phyloP scores from a whole-genome alignment of 2,797 vertebrate genomes.

The Propithecus deckenii region DNA sequence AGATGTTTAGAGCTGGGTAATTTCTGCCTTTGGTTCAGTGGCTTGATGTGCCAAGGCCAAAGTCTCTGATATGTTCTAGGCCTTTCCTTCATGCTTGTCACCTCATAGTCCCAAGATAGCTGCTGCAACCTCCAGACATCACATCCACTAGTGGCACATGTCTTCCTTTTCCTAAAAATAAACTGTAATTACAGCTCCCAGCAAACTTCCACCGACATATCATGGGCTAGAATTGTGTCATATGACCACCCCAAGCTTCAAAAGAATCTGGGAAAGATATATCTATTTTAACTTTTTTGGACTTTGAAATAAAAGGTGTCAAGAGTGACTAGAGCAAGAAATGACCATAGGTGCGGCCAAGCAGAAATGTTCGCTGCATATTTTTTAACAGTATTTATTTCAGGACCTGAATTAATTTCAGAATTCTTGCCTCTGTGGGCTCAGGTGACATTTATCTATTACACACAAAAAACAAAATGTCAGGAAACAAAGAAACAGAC shows the following conservation, averaged over 20 bases:
- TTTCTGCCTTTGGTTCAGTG: neutral
- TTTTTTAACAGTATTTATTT: neutral
- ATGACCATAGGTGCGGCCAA: neutral
- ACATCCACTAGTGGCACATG: neutral
- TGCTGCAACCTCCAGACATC: neutral
- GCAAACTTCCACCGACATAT: neutral
- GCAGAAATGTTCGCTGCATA: too few species aligned
- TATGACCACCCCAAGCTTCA: neutral
- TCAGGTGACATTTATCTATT: too few species aligned
- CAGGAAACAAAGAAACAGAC: neutral
- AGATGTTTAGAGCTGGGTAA: neutral
- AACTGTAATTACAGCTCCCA: neutral
- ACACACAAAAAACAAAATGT: too few species aligned
- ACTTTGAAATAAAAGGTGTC: neutral
- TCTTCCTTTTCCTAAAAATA: neutral
- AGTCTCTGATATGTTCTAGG: neutral
- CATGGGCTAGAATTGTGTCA: neutral
- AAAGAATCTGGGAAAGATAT: neutral
- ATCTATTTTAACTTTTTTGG: neutral
- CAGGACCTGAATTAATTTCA: neutral
- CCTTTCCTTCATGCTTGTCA: neutral
- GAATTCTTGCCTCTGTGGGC: neutral
- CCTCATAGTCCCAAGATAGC: neutral
- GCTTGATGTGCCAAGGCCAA: neutral
- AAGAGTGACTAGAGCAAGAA: neutral